Base-by-base conservation (phyloP, 2,888 invertebrate species). In the Congeria kusceri region DNA sequence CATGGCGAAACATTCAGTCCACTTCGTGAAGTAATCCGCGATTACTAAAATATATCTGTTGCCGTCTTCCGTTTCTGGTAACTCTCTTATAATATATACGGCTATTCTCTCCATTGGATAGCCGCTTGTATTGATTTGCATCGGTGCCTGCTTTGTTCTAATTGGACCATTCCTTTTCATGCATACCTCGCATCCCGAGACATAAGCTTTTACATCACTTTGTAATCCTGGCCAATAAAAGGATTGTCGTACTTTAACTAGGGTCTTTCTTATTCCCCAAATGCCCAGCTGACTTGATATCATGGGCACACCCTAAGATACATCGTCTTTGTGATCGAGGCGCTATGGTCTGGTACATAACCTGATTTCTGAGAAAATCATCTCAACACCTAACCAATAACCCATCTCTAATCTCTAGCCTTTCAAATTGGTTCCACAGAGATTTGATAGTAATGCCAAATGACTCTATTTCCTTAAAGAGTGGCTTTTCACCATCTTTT, bases 1-100 rank as follows among this genome's bases (percentile, higher is more conserved):
- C 0, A 77, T 68, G 18, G 80, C 66, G 27, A 58, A 72, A 23
- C 75, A 67, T 28, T 63, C 70, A 23, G 56, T 67, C 83, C 83
- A 84, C 47, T 83, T 86, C 9, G 82, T 77, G 68, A 80, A 87
- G 62, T 86, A 84, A 58, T 84, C 82, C 1, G 67, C 56, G 11
- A 77, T 23, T 11, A 88, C 84, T 47, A 86, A 71, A 18, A 87
- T 81, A 62, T 84, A 86, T n/a, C 46, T 32, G n/a, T 64, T 72
- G 3, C 72, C 65, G 9, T 20, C 3, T 65, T 53, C 58, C 9
- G 57, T 64, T 23, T 27, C 3, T 15, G 58, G 72, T 4, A 72
- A 29, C 20, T 39, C 57, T 7, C 72, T 64, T 27, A 72, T 20
- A 44, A 72, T 58, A 46, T 72, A 56, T 4, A 72, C 29, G 0